Evolutionary conservation across 2,113 vertebrate genomes (phyloP).

Genomic region (Oncorhynchus mykiss): DNA sequence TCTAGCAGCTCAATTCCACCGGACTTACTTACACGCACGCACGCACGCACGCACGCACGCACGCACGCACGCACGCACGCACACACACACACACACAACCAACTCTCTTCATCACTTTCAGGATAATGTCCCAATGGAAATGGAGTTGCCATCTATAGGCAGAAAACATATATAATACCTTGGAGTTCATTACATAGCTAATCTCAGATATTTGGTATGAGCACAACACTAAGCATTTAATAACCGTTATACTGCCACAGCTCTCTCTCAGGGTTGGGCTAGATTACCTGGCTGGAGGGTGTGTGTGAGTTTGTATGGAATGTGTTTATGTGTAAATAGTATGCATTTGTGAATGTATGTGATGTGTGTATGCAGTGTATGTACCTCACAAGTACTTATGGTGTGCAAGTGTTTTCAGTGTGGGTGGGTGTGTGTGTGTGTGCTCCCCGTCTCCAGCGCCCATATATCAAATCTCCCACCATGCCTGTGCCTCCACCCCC

Average conservation of each 20-base stretch:
- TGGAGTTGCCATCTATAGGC: neutral
- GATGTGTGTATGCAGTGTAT: slow-evolving; percentile 20
- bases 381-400: slow-evolving; percentile 6
- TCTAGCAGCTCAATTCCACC: slow-evolving; percentile 24
- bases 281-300: neutral
- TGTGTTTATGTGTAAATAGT: neutral
- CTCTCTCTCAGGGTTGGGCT: neutral
- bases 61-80: neutral
- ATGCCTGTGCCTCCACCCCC: slow-evolving; percentile 79
- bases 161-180: too few species aligned
- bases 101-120: neutral
- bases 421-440: neutral
- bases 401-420: slow-evolving; percentile 1
- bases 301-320: slow-evolving; percentile 26
- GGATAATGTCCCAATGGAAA: too few species aligned
- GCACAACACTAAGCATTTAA: slow-evolving; percentile 1
- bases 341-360: neutral
- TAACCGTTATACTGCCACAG: neutral
- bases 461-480: slow-evolving; percentile 83
- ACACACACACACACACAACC: neutral
- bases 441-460: slow-evolving; percentile 46
- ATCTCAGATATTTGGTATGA: neutral
- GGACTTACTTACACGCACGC: slow-evolving; percentile 1
- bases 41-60: neutral
- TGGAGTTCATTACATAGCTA: neutral